A percentile compares a stretch with the other conserved stretches of the same genome.
Conservation (phyloP, 2,888 invertebrate genomes). For the Orchestes rusci region DNA sequence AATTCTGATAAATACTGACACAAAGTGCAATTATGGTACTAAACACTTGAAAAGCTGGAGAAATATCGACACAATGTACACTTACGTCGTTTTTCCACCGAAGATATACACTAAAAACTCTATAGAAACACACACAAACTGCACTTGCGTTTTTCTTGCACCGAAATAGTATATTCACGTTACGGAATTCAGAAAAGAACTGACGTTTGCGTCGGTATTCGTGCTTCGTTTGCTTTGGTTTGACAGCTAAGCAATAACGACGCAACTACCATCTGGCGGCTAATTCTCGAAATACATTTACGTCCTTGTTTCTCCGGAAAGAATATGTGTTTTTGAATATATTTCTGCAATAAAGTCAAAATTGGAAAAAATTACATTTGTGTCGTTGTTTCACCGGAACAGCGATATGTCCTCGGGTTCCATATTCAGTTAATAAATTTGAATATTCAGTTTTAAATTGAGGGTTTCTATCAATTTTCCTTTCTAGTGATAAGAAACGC, state of each 20-base stretch:
- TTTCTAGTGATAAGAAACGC: no score
- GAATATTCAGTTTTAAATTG: no score
- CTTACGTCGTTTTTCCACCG: slow-evolving; percentile 3
- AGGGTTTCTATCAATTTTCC: no score
- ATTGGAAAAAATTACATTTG: slow-evolving; percentile 4
- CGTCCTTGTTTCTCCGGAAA: slow-evolving; percentile 1
- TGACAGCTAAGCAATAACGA: no score
- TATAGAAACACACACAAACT: neutral
- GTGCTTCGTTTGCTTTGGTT: neutral
- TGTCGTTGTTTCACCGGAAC: slow-evolving; percentile 5
- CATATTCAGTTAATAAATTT: no score
- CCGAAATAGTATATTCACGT: neutral
- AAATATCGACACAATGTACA: slow-evolving; percentile 2
- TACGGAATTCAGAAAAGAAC: neutral
- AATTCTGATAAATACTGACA: neutral
- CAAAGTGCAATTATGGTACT: neutral
- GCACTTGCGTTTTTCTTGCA: neutral
- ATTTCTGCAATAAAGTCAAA: neutral
- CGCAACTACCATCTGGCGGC: slow-evolving; percentile 8
- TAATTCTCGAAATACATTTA: slow-evolving; percentile 2
- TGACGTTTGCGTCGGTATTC: neutral
- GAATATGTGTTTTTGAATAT: neutral
- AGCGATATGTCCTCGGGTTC: no score
- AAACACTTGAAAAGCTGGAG: neutral
- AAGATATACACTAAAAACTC: neutral